phyloP scores from a whole-genome alignment of 53 echinoderm and acorn worm species.

The Astropecten irregularis region DNA sequence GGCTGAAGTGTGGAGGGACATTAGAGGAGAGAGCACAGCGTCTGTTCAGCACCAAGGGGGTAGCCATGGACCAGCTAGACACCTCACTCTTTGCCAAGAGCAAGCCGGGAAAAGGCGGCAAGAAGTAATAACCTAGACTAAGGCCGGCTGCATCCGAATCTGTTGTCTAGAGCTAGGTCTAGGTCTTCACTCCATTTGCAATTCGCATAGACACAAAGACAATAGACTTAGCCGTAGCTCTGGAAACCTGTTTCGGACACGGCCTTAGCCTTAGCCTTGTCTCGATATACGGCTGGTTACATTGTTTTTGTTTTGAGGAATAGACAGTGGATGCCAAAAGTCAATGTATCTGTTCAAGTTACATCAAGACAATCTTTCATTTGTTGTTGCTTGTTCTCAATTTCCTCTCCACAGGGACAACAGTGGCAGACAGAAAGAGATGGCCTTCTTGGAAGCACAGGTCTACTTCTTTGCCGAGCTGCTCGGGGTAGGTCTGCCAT shows the following conservation, averaged over 20 bases:
- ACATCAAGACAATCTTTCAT: too few species aligned
- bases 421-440: slow-evolving; percentile 82
- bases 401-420: slow-evolving; percentile 72
- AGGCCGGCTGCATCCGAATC: too few species aligned
- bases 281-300: too few species aligned
- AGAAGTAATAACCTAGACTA: slow-evolving; percentile 76
- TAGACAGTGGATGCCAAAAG: too few species aligned
- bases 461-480: slow-evolving; percentile 89
- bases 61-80: slow-evolving; percentile 89
- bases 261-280: background rate
- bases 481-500: slow-evolving; percentile 86
- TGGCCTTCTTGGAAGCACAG: slow-evolving; percentile 91
- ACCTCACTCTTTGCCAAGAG: slow-evolving; percentile 92
- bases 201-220: too few species aligned
- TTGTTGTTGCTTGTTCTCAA: too few species aligned
- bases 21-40: slow-evolving; percentile 93
- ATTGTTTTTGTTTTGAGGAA: too few species aligned
- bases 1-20: slow-evolving; percentile 97
- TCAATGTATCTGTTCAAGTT: too few species aligned
- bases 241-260: too few species aligned
- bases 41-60: slow-evolving; percentile 93
- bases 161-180: too few species aligned
- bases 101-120: slow-evolving; percentile 91
- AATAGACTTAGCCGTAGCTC: too few species aligned
- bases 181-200: too few species aligned